Base-by-base conservation (phyloP, 2,888 invertebrate genomes). In the Drosophila rellima region DNA sequence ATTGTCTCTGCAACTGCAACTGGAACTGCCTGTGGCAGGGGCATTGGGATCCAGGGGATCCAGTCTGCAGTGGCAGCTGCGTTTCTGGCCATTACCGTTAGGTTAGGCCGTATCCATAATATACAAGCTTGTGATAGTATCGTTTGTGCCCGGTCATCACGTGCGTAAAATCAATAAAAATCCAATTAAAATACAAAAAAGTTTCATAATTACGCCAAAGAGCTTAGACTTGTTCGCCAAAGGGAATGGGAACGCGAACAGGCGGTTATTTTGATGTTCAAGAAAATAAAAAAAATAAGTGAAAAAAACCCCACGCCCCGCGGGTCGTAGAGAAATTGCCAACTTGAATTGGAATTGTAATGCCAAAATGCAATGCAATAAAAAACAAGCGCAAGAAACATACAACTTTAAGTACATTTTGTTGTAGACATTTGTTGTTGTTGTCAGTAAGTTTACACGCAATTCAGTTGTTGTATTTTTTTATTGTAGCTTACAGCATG, bases 161-260 rank as follows among this genome's bases (percentile, higher is more conserved):
- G 85, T 85, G 85, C 85, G 85, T 85, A 76, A 74, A 82, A 80
- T 84, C 82, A 85, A 85, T 85, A 82, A 87, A 87, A 85, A 74
- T 77, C 85, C 82, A 87, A 85, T 85, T 85, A 87, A 85, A 87
- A 74, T 78, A 72, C 83, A 68, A 42, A 82, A 82, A 82, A 83
- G 81, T 87, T 85, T 84, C 78, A 87, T 85, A 85, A 85, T 87
- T 87, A 78, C 70, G 51, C 39, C 66, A 63, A 75, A 70, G 52
- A 40, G 61, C 56, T 65, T 47, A 56, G 35, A 52, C 40, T 68
- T 42, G 29, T 26, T 15, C 3, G 23, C 31, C 23, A 15, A n/a
- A 37, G 37, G 17, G 37, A 55, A 17, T 26, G 18, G 37, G 18
- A 17, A 6, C 0, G 10, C 1, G 26, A 26, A 26, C 17, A 52